These are phyloP conservation scores for Drosophila fungiperda DNA, from an alignment of 2,888 invertebrate species.

Conservation along the genomic window DNA sequence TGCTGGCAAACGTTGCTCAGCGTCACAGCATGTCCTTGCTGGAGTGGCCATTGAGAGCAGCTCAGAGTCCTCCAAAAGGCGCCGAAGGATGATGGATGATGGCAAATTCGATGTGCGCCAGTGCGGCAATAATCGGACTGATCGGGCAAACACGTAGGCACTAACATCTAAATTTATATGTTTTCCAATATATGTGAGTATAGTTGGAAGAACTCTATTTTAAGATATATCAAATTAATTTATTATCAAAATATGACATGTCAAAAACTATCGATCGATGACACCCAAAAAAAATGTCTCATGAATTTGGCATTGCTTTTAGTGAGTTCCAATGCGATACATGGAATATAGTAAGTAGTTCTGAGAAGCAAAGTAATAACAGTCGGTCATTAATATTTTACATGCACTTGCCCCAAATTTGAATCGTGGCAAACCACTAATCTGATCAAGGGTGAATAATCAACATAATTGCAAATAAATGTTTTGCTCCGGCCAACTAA, in stretches of 20 bases:
- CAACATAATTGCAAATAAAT: conserved; percentile 36
- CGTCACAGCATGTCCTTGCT: conserved; percentile 13
- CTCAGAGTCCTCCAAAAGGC: conserved; percentile 38
- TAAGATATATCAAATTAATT: background rate
- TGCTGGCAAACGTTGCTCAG: conserved; percentile 47
- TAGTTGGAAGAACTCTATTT: background rate
- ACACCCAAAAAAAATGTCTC: background rate
- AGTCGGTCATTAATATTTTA: conserved; percentile 2
- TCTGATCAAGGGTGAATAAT: conserved; percentile 20
- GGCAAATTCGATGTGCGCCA: conserved; percentile 31
- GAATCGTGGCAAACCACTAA: background rate
- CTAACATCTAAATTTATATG: background rate
- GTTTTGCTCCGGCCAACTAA: conserved; percentile 10
- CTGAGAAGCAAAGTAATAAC: background rate
- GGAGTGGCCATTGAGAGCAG: conserved; percentile 40
- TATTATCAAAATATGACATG: background rate
- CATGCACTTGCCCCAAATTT: conserved; percentile 4
- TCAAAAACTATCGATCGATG: background rate
- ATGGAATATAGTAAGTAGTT: background rate
- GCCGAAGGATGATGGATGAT: conserved; percentile 38
- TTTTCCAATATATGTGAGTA: background rate
- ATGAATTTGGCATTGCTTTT: background rate
- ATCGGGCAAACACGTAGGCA: conserved; percentile 21
- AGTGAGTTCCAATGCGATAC: background rate
- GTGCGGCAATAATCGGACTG: conserved; percentile 50